Conservation (phyloP, 2,113 vertebrate genomes). For the Nerophis lumbriciformis region DNA sequence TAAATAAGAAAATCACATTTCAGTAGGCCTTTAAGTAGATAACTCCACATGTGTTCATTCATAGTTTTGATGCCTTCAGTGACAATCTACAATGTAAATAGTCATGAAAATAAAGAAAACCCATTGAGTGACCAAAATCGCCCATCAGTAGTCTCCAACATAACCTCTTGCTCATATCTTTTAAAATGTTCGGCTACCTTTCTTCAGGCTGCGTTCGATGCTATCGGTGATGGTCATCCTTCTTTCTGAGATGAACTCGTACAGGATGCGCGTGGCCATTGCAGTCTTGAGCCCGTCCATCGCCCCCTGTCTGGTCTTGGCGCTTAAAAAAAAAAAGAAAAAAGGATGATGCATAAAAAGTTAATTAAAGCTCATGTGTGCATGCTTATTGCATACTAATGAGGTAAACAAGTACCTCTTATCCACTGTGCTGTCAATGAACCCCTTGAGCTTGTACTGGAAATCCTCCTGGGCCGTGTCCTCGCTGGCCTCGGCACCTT, state of each 20-base stretch:
- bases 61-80: too few relatives aligned
- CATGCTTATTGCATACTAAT: neutral
- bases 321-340: constrained; percentile 61
- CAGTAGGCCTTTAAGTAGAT: too few relatives aligned
- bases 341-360: neutral
- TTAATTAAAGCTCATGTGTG: neutral
- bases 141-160: neutral
- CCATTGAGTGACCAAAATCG: too few relatives aligned
- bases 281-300: constrained; percentile 89
- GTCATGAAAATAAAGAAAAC: too few relatives aligned
- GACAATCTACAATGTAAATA: too few relatives aligned
- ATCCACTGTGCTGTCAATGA: constrained; percentile 92
- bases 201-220: constrained; percentile 95
- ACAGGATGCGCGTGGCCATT: constrained; percentile 88
- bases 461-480: constrained; percentile 90
- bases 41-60: too few relatives aligned
- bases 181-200: constrained; percentile 73
- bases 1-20: too few relatives aligned
- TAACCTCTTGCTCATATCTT: neutral
- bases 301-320: constrained; percentile 90
- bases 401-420: constrained; percentile 79
- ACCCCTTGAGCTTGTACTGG: constrained; percentile 91
- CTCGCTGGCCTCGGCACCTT: constrained; percentile 85
- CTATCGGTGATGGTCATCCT: constrained; percentile 95
- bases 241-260: constrained; percentile 90